These are phyloP conservation scores for Schrankia costaestrigalis DNA, from an alignment of 2,888 invertebrate species.

Conservation along the genomic window DNA sequence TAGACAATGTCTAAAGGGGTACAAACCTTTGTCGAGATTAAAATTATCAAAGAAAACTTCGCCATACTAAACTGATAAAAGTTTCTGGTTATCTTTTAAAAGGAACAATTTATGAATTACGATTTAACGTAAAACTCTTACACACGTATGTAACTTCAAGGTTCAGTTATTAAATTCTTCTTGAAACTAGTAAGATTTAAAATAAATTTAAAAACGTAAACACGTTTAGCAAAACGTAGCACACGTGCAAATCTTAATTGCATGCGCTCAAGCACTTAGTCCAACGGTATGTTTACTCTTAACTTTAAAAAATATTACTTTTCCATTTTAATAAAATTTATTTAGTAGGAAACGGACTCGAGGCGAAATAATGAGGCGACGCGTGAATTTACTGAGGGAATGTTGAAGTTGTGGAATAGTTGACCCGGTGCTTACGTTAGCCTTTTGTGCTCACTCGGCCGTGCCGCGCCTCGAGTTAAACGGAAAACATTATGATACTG, in stretches of 20 bases:
- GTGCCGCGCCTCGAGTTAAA: slow-evolving; percentile 32
- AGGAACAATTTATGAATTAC: too few relatives aligned
- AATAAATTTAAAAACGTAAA: slow-evolving; percentile 38
- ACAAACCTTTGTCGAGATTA: too few relatives aligned
- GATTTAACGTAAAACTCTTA: too few relatives aligned
- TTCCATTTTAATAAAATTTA: slow-evolving; percentile 69
- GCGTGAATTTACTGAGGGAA: slow-evolving; percentile 47
- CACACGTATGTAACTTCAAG: too few relatives aligned
- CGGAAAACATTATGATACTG: slow-evolving; percentile 51
- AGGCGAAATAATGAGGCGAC: slow-evolving; percentile 69
- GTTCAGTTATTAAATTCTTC: slow-evolving; percentile 35
- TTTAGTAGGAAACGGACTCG: slow-evolving; percentile 52
- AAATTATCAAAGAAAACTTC: too few relatives aligned
- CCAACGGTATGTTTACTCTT: slow-evolving; percentile 48
- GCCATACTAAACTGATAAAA: too few relatives aligned
- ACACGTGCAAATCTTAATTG: slow-evolving; percentile 59
- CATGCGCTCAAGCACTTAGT: slow-evolving; percentile 36
- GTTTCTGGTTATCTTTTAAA: too few relatives aligned
- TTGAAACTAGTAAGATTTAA: slow-evolving; percentile 34
- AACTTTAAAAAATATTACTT: slow-evolving; percentile 66
- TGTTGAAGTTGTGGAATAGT: slow-evolving; percentile 32
- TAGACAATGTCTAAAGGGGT: too few relatives aligned
- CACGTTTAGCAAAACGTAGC: slow-evolving; percentile 41
- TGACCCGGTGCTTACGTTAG: slow-evolving; percentile 31
- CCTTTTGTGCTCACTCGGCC: slow-evolving; percentile 50